These are phyloP conservation scores for Labeo calbasu DNA, from an alignment of 2,797 vertebrate genomes.

Conservation along the genomic window DNA sequence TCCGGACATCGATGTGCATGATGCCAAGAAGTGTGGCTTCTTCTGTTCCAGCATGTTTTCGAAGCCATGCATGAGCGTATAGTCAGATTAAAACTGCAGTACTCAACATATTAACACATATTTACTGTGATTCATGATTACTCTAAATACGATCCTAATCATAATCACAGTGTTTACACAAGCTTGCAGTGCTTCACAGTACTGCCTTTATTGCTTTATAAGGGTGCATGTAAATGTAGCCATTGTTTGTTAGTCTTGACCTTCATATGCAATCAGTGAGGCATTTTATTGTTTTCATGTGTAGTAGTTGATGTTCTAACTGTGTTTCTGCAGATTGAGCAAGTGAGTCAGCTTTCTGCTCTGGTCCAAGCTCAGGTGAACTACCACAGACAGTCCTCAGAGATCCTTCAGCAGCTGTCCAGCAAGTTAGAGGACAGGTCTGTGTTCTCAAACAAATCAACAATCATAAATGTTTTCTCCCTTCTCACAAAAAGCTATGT, in stretches of 20 bases:
- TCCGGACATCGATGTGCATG: background rate
- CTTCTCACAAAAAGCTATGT: background rate
- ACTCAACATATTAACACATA: background rate
- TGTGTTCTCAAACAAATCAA: slow-evolving; percentile 52
- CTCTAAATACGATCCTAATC: background rate
- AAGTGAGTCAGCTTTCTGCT: slow-evolving; percentile 95
- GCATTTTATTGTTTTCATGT: slow-evolving; percentile 40
- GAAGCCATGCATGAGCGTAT: slow-evolving; percentile 9
- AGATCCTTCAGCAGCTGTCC: slow-evolving; percentile 92
- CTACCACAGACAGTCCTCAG: slow-evolving; percentile 91
- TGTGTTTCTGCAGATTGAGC: slow-evolving; percentile 85
- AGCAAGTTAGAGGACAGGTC: slow-evolving; percentile 92
- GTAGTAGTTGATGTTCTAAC: background rate
- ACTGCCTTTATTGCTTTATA: background rate
- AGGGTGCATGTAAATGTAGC: slow-evolving; percentile 24
- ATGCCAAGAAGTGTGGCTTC: slow-evolving; percentile 10
- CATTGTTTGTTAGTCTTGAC: background rate
- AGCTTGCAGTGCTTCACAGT: background rate
- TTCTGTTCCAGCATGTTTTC: slow-evolving; percentile 29
- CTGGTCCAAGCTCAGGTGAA: slow-evolving; percentile 96
- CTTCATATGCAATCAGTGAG: slow-evolving; percentile 21
- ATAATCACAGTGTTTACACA: slow-evolving; percentile 15
- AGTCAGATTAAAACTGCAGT: background rate
- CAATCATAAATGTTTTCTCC: background rate
- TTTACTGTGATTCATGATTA: background rate